Evolutionary conservation across 1,140 invertebrate genomes (phyloP), one percentile per base, ranked within the genome.

Genomic region (Spodoptera frugiperda): DNA sequence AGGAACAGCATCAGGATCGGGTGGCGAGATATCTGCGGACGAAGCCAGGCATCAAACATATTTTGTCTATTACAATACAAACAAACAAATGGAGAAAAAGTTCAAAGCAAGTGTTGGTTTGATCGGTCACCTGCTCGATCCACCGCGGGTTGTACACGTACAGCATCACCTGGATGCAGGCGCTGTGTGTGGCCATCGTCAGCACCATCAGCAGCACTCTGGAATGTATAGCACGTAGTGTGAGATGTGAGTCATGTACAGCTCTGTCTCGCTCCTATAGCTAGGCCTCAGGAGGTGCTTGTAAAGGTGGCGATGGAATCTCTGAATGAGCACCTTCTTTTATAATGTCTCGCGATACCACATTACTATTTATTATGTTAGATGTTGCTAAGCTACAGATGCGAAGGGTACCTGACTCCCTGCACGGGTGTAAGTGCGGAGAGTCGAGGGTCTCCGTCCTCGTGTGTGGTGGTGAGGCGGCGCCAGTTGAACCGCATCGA

Each of bases 401-500:
- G 19, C 21, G n/a, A 9, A n/a, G 11, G 9, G 21, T 25, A 33
- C 89, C 85, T 82, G 49, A 84, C 21, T 0, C 89, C 89, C 68
- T 91, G 87, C 9, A 89, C 61, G 2, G 88, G 84, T 0, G 59
- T 46, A 0, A 89, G 81, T 0, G 84, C 82, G 0, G 77, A 46
- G 9, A 88, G 76, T 1, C 87, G 78, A n/a, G 86, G 82, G 74
- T 89, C 86, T 0, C 83, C 82, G 46, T 85, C 84, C 48, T 84
- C 85, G 71, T 86, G 77, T 0, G 70, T 81, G 6, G 81, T 73
- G 0, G 77, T 80, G 12, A 91, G 77, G 3, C 86, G 80, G 1
- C 53, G 55, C 85, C 87, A 91, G 78, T 89, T 89, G 0, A 63
- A 57, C 10, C 83, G 83, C 1, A 87, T 8, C 1, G 89, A 91